Percentiles rank a stretch among this genome's conserved stretches.
Conservation (phyloP, 2,797 vertebrate genomes). For the Hafferia zeledoni region DNA sequence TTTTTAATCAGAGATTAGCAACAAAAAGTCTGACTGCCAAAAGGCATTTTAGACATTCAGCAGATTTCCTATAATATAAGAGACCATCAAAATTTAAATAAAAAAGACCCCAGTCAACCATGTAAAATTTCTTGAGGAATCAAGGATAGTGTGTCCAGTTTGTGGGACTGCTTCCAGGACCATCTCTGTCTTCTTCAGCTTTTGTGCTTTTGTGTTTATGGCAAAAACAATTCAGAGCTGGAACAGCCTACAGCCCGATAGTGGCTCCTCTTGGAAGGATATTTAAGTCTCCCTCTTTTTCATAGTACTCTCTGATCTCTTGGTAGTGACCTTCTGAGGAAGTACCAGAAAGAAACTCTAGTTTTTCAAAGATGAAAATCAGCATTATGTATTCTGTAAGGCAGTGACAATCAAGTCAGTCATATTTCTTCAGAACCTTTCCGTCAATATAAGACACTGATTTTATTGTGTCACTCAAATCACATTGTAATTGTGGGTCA, state of each 20-base stretch:
- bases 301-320: neutral
- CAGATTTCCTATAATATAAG: conserved; percentile 60
- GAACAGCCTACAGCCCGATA: neutral
- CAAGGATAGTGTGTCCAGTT: neutral
- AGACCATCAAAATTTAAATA: conserved; percentile 10
- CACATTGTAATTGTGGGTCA: neutral
- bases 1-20: conserved; percentile 32
- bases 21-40: conserved; percentile 50
- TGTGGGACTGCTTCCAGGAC: neutral
- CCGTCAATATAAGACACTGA: neutral
- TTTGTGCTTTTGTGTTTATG: neutral
- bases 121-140: conserved; percentile 7
- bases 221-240: neutral
- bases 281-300: neutral
- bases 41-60: conserved; percentile 50
- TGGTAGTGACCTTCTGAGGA: neutral
- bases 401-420: neutral
- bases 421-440: neutral
- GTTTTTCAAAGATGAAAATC: neutral
- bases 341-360: neutral
- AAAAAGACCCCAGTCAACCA: neutral
- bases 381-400: neutral
- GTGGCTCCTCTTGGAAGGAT: neutral
- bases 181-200: neutral
- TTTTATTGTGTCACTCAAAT: neutral